A percentile compares a stretch with the other conserved stretches of the same genome.
phyloP scores from a whole-genome alignment of 1,140 invertebrate species.

The Fopius arisanus region DNA sequence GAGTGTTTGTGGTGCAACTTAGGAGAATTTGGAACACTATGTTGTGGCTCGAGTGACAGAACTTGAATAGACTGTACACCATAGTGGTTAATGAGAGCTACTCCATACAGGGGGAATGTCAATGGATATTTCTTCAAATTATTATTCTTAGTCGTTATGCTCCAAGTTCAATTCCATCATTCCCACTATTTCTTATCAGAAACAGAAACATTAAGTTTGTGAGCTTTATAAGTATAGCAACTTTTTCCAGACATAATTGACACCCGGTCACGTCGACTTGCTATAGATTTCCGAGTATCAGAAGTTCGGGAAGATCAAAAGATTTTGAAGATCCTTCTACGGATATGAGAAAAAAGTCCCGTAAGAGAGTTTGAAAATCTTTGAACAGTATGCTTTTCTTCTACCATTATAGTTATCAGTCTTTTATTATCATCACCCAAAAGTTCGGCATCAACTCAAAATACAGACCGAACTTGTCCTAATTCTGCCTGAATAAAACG shows the following conservation, averaged over 20 bases:
- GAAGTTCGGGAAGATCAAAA: neutral
- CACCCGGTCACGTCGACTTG: neutral
- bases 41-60: conserved; percentile 3
- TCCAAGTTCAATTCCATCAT: neutral
- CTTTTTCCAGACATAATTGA: neutral
- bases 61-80: neutral
- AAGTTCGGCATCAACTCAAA: too few relatives aligned
- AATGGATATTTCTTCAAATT: neutral
- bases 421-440: neutral
- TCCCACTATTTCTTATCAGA: neutral
- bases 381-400: neutral
- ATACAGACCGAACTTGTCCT: too few relatives aligned
- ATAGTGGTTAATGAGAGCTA: neutral
- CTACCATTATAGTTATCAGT: neutral
- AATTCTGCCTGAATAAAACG: too few relatives aligned
- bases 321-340: neutral
- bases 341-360: neutral
- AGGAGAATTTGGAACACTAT: neutral
- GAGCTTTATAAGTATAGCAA: neutral
- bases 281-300: neutral
- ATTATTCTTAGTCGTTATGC: neutral
- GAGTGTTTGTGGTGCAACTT: neutral
- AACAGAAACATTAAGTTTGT: neutral
- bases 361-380: neutral
- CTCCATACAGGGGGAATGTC: neutral